These are phyloP conservation scores for Orycteropus afer DNA, from an alignment of 2,113 vertebrate species.

Conservation along the genomic window DNA sequence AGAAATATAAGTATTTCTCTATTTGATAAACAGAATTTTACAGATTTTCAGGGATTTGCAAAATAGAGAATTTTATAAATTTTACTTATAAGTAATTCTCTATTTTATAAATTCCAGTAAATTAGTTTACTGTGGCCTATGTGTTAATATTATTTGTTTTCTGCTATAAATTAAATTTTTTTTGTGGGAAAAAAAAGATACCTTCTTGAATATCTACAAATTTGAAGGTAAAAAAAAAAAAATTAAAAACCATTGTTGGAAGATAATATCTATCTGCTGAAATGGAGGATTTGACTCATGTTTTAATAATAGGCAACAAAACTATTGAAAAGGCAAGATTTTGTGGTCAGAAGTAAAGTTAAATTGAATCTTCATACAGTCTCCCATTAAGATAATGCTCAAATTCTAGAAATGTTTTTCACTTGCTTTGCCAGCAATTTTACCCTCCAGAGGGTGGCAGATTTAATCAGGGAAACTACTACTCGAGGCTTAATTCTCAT, in stretches of 20 bases:
- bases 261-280: neutral
- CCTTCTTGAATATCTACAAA: conserved; percentile 28
- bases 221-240: conserved; percentile 32
- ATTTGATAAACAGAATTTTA: too few relatives aligned
- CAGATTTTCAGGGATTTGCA: too few relatives aligned
- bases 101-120: conserved; percentile 9
- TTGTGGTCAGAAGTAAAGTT: conserved; percentile 47
- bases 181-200: conserved; percentile 35
- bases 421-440: conserved; percentile 51
- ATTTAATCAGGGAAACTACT: conserved; percentile 10
- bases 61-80: too few relatives aligned
- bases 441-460: neutral
- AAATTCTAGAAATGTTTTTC: conserved; percentile 20
- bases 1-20: too few relatives aligned
- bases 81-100: neutral
- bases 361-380: conserved; percentile 54
- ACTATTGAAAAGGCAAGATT: neutral
- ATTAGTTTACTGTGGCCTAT: neutral
- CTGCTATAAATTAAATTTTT: conserved; percentile 40
- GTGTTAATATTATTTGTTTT: conserved; percentile 37
- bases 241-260: neutral
- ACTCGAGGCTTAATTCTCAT: conserved; percentile 27
- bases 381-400: conserved; percentile 26
- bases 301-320: conserved; percentile 26
- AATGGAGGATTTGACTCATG: neutral